Base-by-base conservation (phyloP, 2,113 vertebrate genomes). In the Electrona antarctica region DNA sequence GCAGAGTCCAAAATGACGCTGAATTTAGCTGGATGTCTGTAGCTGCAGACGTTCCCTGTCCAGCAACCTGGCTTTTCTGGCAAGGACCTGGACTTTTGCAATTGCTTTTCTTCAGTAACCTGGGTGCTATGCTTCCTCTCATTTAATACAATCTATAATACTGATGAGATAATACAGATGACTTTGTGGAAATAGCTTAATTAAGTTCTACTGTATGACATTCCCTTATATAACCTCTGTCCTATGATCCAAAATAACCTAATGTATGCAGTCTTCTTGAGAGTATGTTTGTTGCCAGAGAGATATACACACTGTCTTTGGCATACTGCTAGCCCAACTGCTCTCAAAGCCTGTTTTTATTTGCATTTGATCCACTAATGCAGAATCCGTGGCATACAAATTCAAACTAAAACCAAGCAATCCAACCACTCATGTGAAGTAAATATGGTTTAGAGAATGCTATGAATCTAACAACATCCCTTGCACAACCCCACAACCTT, bases 41-140 rank as follows among this genome's bases (percentile, higher is more conserved):
- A 11, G 54, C 67, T 51, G 80, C 60, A 49, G 51, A 69, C 52
- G 21, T 58, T 51, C 50, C 60, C 14, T 6, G 2, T 69, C 76
- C 79, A 79, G 70, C 85, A 84, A 82, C 48, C 76, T 77, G 82
- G 29, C 29, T 64, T 70, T 64, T 50, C 72, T 87, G 85, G 83
- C 79, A 76, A 28, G 21, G 45, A 52, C 49, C 68, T 6, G 8
- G 33, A 41, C 33, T 41, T 41, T 41, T 41, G 33, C 33, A 50
- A 68, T 54, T 46, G 45, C 62, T 45, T 70, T 11, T 77, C 54
- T 33, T 63, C 55, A 57, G 68, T 58, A 49, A 65, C 60, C 56
- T 45, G 64, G 14, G 67, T 6, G 47, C 61, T 15, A 46, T 46
- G 46, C 51, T 78, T 56, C 76, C 21, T 41, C 33, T 76, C 49